These are phyloP conservation scores for Aptenodytes patagonicus DNA, from an alignment of 2,113 vertebrate species.

Conservation along the genomic window DNA sequence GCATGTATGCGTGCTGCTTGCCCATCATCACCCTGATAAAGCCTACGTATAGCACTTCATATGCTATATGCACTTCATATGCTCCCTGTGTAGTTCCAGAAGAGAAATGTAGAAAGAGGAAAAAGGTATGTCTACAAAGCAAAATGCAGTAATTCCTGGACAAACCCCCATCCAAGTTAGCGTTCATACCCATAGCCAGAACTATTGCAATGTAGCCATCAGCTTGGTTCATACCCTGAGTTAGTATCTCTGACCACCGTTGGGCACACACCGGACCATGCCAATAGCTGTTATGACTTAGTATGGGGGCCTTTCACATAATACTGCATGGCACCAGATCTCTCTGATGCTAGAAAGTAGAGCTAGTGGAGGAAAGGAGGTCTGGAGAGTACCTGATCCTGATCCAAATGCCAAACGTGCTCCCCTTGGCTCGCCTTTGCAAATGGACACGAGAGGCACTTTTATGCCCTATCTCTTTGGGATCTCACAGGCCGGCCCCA, in stretches of 20 bases:
- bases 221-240: neutral
- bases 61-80: neutral
- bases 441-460: neutral
- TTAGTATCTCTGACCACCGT: neutral
- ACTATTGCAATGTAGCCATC: neutral
- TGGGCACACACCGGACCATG: neutral
- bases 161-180: neutral
- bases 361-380: neutral
- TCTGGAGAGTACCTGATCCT: neutral
- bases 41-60: neutral
- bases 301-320: neutral
- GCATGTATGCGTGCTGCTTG: neutral
- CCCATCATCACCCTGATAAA: neutral
- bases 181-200: neutral
- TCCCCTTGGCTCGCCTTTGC: neutral
- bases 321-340: neutral
- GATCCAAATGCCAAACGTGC: neutral
- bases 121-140: rapidly evolving
- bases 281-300: neutral
- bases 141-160: neutral
- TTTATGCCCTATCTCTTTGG: neutral
- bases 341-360: neutral
- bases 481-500: neutral
- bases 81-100: neutral
- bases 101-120: neutral